These are phyloP conservation scores for Chalcosyrphus nemorum DNA, from an alignment of 2,888 invertebrate species.

Conservation along the genomic window DNA sequence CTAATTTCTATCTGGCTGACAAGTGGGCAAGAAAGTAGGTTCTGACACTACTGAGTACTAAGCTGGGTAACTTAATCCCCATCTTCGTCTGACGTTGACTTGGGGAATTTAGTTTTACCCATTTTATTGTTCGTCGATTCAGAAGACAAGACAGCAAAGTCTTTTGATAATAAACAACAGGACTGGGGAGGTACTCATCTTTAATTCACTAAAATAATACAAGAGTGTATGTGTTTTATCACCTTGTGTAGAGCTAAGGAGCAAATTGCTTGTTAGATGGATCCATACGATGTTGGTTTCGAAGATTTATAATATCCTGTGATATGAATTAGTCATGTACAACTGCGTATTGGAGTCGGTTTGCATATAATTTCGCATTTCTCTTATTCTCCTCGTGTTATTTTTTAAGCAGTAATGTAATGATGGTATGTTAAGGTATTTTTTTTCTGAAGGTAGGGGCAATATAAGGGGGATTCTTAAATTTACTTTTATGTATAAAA, in stretches of 20 bases:
- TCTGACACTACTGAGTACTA: conserved; percentile 37
- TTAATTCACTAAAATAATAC: conserved; percentile 48
- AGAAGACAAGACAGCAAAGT: background rate
- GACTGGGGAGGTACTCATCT: conserved; percentile 36
- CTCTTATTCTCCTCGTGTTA: background rate
- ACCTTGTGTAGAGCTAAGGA: background rate
- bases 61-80: conserved; percentile 45
- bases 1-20: conserved; percentile 46
- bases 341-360: conserved; percentile 14
- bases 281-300: conserved; percentile 16
- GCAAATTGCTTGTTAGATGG: conserved; percentile 17
- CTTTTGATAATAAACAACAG: conserved; percentile 37
- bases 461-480: too few relatives aligned
- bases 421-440: too few relatives aligned
- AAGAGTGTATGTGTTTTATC: background rate
- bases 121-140: conserved; percentile 16
- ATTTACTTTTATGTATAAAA: too few relatives aligned
- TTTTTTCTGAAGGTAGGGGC: too few relatives aligned
- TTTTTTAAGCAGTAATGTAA: background rate
- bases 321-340: conserved; percentile 30
- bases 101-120: conserved; percentile 35
- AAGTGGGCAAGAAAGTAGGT: conserved; percentile 53
- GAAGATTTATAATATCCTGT: conserved; percentile 38
- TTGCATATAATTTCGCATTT: conserved; percentile 39
- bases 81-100: conserved; percentile 18